A percentile compares a stretch with the other conserved stretches of the same genome.
Evolutionary conservation across 2,113 vertebrate genomes (phyloP).

Genomic region (Trematocara unimaculatum): DNA sequence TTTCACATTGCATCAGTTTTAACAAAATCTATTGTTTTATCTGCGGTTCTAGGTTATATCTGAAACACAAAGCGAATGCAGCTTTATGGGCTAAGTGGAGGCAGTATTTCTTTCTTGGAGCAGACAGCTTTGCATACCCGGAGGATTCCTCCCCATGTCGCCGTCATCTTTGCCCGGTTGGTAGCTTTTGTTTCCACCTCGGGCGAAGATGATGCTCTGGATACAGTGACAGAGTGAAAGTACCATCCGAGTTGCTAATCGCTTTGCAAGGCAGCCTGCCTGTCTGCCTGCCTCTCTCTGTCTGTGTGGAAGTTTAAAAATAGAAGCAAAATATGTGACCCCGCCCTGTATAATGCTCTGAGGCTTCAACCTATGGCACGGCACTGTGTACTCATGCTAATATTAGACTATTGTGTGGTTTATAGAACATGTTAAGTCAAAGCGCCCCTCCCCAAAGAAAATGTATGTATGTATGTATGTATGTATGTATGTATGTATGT

Average conservation of each 20-base stretch:
- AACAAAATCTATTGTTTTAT: not conserved
- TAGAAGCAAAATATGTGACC: conserved; percentile 53
- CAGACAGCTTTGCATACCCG: conserved; percentile 5
- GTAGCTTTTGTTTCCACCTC: conserved; percentile 43
- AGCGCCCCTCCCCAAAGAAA: accelerated
- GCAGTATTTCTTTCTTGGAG: not conserved
- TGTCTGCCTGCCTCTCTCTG: not conserved
- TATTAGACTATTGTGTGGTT: not conserved
- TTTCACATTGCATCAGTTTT: not conserved
- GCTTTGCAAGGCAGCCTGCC: conserved; percentile 53
- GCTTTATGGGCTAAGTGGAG: not conserved
- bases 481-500: no score
- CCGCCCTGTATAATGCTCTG: conserved; percentile 35
- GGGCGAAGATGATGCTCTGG: conserved; percentile 55
- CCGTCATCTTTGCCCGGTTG: conserved; percentile 14
- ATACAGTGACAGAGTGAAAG: conserved; percentile 58
- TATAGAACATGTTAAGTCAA: not conserved
- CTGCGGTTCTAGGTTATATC: not conserved
- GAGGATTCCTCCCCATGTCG: conserved; percentile 2
- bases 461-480: no score
- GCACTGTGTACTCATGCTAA: not conserved
- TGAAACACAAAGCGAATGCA: not conserved
- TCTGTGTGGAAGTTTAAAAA: conserved; percentile 59
- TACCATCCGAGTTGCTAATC: conserved; percentile 66
- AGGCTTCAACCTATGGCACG: conserved; percentile 21